Conservation (phyloP, 2,113 vertebrate genomes). For the Hemiprocne comata region DNA sequence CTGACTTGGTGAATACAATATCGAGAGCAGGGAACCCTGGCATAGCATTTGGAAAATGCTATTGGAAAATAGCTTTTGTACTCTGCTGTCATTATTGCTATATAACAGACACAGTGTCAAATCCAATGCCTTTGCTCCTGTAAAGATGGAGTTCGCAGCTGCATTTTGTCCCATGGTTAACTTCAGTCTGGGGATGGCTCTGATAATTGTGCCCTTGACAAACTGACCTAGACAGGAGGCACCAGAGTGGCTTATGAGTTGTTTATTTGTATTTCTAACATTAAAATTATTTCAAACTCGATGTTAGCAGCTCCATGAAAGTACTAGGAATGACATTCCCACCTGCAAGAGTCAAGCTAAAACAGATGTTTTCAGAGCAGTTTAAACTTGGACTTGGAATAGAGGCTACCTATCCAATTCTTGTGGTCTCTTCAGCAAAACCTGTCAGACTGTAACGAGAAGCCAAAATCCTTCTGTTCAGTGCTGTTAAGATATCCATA, state of each 20-base stretch:
- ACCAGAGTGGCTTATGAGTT: not conserved
- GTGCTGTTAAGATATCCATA: not conserved
- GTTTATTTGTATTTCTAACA: not conserved
- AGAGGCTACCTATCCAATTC: not conserved
- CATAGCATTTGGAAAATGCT: not conserved
- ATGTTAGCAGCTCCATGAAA: not conserved
- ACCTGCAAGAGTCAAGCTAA: slow-evolving; percentile 4
- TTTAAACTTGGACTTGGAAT: not conserved
- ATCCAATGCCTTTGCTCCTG: not conserved
- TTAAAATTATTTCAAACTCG: not conserved
- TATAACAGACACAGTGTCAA: not conserved
- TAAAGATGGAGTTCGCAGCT: not conserved
- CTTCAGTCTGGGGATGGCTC: not conserved
- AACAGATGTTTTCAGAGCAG: slow-evolving; percentile 5
- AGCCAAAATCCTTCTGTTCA: not conserved
- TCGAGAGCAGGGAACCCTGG: not conserved
- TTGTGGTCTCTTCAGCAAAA: not conserved
- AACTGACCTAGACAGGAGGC: not conserved
- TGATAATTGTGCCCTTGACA: not conserved
- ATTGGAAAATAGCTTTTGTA: not conserved
- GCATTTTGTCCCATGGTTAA: not conserved
- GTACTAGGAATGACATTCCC: not conserved
- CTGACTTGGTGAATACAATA: not conserved
- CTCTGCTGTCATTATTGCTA: not conserved
- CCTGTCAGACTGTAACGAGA: not conserved